Base-by-base conservation (phyloP, 2,888 invertebrate genomes). In the Coleophora deauratella region DNA sequence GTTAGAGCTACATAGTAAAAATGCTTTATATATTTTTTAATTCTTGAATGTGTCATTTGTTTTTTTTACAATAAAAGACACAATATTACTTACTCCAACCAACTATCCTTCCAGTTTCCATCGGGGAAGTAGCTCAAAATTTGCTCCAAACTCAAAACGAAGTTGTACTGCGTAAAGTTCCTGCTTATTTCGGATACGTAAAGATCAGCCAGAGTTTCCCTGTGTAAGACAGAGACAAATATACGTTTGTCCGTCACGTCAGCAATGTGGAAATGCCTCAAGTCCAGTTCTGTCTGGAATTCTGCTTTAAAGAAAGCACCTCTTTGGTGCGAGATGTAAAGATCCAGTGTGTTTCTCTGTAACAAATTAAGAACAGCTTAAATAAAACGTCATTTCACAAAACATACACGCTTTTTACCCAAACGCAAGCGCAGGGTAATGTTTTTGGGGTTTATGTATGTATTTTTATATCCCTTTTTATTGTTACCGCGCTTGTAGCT, bases 91-190 rank as follows among this genome's bases (percentile, higher is more conserved):
- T 84, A 95, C 94, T 91, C 91, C 3, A 96, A 73, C 93, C 95
- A 95, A 44, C 92, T 92, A 52, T 91, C 89, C 57, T 91, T 91
- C 91, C 93, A 94, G 33, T 93, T 93, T 9, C 88, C 89, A 60
- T 93, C 92, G 0, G 95, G 95, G 67, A 95, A 94, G 70, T 93
- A 95, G 55, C 93, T 94, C 53, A 97, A 86, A 39, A 97, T 89
- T 55, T 92, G 89, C 56, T 93, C 91, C 50, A 97, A 77, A 4
- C 96, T 96, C 46, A 94, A 73, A 0, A 91, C 89, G 63, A 96
- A 97, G 58, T 89, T 88, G 55, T 91, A 88, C 47, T 89, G 88
- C 2, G 87, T 86, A 45, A 87, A 89, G 42, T 91, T 87, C 51
- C 88, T 86, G 65, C 88, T 87, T 47, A 87, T 80, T 65, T 92